These are phyloP conservation scores for Pantherophis vulpinus DNA, from an alignment of 2,797 vertebrate species.

Conservation along the genomic window DNA sequence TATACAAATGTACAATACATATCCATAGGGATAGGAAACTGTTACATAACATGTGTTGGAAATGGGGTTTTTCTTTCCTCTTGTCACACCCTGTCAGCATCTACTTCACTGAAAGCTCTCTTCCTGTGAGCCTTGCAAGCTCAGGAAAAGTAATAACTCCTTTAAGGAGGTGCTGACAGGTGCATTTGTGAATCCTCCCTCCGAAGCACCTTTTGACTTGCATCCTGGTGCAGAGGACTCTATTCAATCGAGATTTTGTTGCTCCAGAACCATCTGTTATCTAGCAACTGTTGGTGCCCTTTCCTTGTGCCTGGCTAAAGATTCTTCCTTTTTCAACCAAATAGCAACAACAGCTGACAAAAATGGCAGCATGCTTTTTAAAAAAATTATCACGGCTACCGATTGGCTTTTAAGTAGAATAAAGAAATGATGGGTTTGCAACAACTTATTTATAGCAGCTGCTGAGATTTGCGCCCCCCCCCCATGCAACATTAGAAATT, in stretches of 20 bases:
- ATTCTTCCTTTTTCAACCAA: not conserved
- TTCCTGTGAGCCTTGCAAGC: not conserved
- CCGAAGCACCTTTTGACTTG: not conserved
- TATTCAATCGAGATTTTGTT: not conserved
- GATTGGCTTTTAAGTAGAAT: not conserved
- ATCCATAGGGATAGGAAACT: not conserved
- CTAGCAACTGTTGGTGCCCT: not conserved
- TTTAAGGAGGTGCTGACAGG: not conserved
- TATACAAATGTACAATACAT: not conserved
- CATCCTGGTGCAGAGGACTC: not conserved
- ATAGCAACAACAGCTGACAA: not conserved
- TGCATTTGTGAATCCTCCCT: not conserved
- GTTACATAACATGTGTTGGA: not conserved
- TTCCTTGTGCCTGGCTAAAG: not conserved
- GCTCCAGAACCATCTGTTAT: not conserved
- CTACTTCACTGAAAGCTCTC: not conserved
- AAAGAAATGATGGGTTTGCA: not conserved
- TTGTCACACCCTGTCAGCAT: not conserved
- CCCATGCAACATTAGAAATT: not conserved
- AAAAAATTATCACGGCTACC: not conserved
- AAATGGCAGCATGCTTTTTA: not conserved
- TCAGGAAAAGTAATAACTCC: not conserved
- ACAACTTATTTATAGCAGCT: not conserved
- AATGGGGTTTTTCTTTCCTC: not conserved
- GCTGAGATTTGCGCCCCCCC: not conserved